These are phyloP conservation scores for Mustelus asterias DNA, from an alignment of 2,113 vertebrate species.

Conservation along the genomic window DNA sequence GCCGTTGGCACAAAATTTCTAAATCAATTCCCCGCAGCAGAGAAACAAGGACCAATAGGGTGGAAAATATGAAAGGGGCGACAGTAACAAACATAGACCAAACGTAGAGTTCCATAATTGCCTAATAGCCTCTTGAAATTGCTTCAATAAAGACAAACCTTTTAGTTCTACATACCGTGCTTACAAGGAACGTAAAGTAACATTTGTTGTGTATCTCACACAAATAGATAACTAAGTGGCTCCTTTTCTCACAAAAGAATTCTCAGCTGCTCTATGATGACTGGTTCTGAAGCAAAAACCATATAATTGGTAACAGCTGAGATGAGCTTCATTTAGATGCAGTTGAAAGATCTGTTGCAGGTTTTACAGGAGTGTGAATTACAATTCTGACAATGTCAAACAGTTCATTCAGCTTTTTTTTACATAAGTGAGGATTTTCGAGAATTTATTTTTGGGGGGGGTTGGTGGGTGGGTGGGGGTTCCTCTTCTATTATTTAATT, in stretches of 20 bases:
- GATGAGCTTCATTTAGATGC: conserved; percentile 63
- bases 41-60: neutral
- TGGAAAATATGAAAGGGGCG: neutral
- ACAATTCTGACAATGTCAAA: conserved; percentile 78
- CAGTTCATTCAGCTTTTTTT: conserved; percentile 72
- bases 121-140: conserved; percentile 51
- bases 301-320: conserved; percentile 70
- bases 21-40: neutral
- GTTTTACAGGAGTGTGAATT: conserved; percentile 76
- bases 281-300: conserved; percentile 67
- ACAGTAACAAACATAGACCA: neutral
- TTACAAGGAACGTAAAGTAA: conserved; percentile 49
- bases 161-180: conserved; percentile 5
- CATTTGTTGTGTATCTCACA: conserved; percentile 45
- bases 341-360: conserved; percentile 67
- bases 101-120: conserved; percentile 47
- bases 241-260: conserved; percentile 55
- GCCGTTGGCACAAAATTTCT: neutral
- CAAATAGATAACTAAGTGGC: conserved; percentile 56
- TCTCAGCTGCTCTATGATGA: conserved; percentile 65
- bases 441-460: conserved; percentile 54
- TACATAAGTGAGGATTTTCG: conserved; percentile 62
- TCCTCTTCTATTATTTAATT: conserved; percentile 69
- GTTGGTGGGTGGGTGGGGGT: conserved; percentile 43
- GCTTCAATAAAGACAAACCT: conserved; percentile 44